phyloP scores from a whole-genome alignment of 2,888 invertebrate genomes.

The Trichogramma evanescens region DNA sequence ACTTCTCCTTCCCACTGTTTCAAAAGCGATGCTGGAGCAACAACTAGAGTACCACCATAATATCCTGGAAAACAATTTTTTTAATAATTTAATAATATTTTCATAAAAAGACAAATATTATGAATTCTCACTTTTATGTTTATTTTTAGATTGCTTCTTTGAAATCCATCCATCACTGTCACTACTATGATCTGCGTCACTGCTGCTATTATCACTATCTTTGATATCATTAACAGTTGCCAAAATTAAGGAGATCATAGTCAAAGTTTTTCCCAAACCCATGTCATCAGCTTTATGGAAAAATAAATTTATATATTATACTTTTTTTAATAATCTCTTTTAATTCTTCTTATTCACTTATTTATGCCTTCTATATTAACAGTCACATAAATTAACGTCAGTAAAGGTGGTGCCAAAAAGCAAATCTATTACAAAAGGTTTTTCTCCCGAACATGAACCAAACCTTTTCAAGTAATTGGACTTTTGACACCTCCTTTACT shows the following conservation, averaged over 20 bases:
- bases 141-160: constrained; percentile 1
- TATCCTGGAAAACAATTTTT: constrained; percentile 25
- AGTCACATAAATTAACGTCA: not conserved
- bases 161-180: constrained; percentile 23
- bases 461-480: too few species aligned
- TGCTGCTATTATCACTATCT: constrained; percentile 42
- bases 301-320: not conserved
- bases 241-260: constrained; percentile 70
- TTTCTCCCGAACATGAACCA: too few species aligned
- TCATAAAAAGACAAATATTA: not conserved
- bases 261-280: constrained; percentile 78
- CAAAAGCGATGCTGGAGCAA: constrained; percentile 86
- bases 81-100: not conserved
- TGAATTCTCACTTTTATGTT: constrained; percentile 11
- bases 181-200: constrained; percentile 31
- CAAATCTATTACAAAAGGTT: too few species aligned
- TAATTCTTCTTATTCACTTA: not conserved
- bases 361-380: not conserved
- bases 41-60: constrained; percentile 72
- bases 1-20: constrained; percentile 87
- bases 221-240: constrained; percentile 37
- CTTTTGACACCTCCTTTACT: too few species aligned
- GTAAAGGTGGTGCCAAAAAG: too few species aligned
- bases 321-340: constrained; percentile 1
- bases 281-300: constrained; percentile 62